Base-by-base conservation (phyloP, 92 coral and sea anemone species). In the Chrysogorgia sp. region DNA sequence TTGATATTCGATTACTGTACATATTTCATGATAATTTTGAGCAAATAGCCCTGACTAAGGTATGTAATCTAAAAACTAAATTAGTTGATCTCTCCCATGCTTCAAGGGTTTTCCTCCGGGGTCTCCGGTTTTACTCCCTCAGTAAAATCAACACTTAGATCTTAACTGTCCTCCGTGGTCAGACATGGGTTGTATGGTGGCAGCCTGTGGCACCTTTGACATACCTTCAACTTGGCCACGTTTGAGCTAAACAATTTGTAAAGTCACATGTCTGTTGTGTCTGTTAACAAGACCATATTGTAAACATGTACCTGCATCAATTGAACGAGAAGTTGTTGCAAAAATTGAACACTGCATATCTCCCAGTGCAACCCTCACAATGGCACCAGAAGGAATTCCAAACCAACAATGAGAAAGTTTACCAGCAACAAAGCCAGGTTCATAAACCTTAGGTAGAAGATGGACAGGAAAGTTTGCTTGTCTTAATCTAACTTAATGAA, bases 341-440 rank as follows among this genome's bases (percentile, higher is more conserved):
- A 90, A 88, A 21, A 94, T 91, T 43, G 98, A 89, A 80, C 97
- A 94, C 80, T 94, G 98, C 65, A 91, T 83, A 71, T 94, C 98
- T n/a, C 98, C 97, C 40, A 91, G 83, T 10, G 96, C 98, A 47
- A 87, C 90, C 32, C 91, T 88, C 52, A 94, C 89, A 10, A 88
- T 74, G 63, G 90, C 75, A 35, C 97, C 97, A 45, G 75, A 71
- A 17, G 92, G 91, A 63, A 94, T 89, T 26, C 88, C 89, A 58
- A 33, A 79, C 74, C 83, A 89, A 17, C 69, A 58, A 34, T 29
- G 76, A 19, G 75, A 81, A 28, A 94, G 88, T 40, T 81, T 59
- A 63, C 98, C 98, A 87, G 84, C 92, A 40, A 82, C 58, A 45
- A 55, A 48, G 50, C 90, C 88, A 34, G 97, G 88, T 8, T 66